phyloP scores from a whole-genome alignment of 1,140 invertebrate genomes.

The Caerostris darwini region DNA sequence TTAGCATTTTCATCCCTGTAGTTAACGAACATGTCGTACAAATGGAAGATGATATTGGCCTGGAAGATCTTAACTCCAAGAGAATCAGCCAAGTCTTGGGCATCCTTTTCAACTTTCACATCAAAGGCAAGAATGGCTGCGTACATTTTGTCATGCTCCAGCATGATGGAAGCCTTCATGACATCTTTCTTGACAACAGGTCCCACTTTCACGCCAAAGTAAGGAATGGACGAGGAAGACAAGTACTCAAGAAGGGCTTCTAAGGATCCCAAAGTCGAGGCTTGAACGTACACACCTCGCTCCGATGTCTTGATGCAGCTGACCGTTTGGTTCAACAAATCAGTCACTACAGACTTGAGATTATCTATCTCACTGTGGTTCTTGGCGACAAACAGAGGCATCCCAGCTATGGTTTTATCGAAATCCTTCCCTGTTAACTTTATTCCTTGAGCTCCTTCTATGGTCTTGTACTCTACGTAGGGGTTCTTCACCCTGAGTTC shows the following conservation, averaged over 20 bases:
- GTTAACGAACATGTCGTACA: constrained; percentile 98
- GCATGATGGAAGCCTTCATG: constrained; percentile 99
- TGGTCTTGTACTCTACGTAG: constrained; percentile 97
- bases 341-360: constrained; percentile 88
- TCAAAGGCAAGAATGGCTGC: constrained; percentile 99
- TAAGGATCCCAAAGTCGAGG: constrained; percentile 98
- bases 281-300: constrained; percentile 98
- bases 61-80: constrained; percentile 98
- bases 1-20: constrained; percentile 96
- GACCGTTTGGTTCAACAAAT: constrained; percentile 92
- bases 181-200: constrained; percentile 99
- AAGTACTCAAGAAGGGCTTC: constrained; percentile 98
- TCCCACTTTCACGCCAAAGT: constrained; percentile 98
- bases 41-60: constrained; percentile 99
- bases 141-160: constrained; percentile 98
- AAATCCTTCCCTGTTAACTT: constrained; percentile 99
- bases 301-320: constrained; percentile 94
- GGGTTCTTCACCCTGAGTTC: constrained; percentile 98
- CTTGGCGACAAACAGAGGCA: constrained; percentile 91
- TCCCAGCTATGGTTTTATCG: constrained; percentile 97
- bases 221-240: constrained; percentile 97
- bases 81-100: constrained; percentile 97
- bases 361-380: constrained; percentile 96
- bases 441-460: constrained; percentile 97
- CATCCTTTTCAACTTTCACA: constrained; percentile 98